These are phyloP conservation scores for Contarinia nasturtii DNA, from an alignment of 1,140 invertebrate genomes.

Conservation along the genomic window DNA sequence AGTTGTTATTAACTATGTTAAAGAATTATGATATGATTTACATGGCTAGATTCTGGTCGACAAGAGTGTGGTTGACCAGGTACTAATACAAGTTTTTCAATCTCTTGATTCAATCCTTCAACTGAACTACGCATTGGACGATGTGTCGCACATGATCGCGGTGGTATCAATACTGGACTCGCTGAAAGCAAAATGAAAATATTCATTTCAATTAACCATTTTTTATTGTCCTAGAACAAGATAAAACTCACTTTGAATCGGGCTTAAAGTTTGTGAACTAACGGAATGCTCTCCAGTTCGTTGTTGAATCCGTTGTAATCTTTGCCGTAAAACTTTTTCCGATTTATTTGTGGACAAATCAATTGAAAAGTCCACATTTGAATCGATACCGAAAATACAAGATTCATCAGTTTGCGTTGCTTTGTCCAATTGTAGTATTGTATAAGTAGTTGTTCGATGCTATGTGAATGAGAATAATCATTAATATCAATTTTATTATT, in stretches of 20 bases:
- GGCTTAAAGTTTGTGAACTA: slow-evolving; percentile 4
- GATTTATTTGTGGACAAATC: neutral
- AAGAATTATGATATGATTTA: too few relatives aligned
- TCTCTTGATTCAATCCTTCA: slow-evolving; percentile 69
- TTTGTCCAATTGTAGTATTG: slow-evolving; percentile 47
- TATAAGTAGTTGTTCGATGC: neutral
- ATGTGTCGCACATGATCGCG: slow-evolving; percentile 25
- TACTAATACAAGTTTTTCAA: slow-evolving; percentile 47
- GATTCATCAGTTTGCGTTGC: slow-evolving; percentile 35
- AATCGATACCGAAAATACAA: neutral
- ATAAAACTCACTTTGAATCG: slow-evolving; percentile 2
- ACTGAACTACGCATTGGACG: slow-evolving; percentile 61
- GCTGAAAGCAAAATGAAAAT: slow-evolving; percentile 10
- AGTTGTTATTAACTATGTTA: too few relatives aligned
- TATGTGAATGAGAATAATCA: too few relatives aligned
- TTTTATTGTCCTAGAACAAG: too few relatives aligned
- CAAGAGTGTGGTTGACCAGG: slow-evolving; percentile 22
- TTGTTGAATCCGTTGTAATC: neutral
- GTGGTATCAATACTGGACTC: slow-evolving; percentile 33
- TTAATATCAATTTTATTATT: too few relatives aligned
- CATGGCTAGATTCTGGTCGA: neutral
- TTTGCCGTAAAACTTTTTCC: slow-evolving; percentile 2
- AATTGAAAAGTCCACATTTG: neutral
- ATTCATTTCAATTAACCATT: too few relatives aligned
- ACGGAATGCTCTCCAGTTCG: slow-evolving; percentile 2